Conservation (phyloP, 2,797 vertebrate genomes). For the Alectoris magna region DNA sequence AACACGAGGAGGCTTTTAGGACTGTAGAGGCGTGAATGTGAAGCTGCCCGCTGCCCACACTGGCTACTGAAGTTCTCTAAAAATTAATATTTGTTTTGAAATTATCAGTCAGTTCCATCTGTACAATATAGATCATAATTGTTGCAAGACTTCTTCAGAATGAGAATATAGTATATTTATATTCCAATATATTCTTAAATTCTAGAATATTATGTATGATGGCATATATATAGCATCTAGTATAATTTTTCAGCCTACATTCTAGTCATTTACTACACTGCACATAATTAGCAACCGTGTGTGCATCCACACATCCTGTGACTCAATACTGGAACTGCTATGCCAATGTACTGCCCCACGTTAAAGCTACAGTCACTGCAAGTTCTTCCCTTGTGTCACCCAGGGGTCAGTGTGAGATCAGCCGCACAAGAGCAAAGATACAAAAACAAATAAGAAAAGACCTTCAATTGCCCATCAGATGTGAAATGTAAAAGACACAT, state of each 20-base stretch:
- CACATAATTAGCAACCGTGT: background rate
- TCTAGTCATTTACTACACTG: background rate
- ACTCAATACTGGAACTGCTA: background rate
- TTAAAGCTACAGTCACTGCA: background rate
- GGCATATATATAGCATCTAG: background rate
- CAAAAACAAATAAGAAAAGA: background rate
- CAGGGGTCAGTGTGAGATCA: background rate
- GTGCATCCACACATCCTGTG: background rate
- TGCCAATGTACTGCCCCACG: background rate
- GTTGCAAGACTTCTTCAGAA: background rate
- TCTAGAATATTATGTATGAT: no score
- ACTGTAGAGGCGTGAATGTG: background rate
- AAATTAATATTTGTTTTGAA: background rate
- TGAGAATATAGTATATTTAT: background rate
- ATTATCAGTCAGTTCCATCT: background rate
- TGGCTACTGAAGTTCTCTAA: background rate
- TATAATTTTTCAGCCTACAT: background rate
- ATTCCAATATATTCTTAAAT: no score
- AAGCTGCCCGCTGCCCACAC: accelerated
- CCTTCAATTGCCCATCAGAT: background rate
- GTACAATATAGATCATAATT: background rate
- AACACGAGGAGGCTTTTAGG: background rate
- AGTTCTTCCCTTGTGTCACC: background rate
- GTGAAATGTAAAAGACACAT: background rate
- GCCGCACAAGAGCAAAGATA: background rate